A percentile compares a stretch with the other conserved stretches of the same genome.
Evolutionary conservation across 2,113 vertebrate species (phyloP).

Genomic region (Rhegmatorhina hoffmannsi): DNA sequence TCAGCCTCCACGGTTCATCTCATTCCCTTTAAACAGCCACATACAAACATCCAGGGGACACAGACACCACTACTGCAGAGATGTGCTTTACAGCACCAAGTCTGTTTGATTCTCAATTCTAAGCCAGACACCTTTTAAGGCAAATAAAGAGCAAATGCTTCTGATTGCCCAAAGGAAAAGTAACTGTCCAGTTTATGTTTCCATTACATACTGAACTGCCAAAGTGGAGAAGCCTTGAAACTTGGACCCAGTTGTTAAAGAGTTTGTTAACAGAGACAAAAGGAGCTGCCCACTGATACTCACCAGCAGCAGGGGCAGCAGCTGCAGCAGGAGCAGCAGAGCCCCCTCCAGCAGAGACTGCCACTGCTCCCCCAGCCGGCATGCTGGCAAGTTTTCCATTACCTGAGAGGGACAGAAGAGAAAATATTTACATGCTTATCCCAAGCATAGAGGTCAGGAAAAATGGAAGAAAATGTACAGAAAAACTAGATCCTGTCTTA

Average conservation of each 20-base stretch:
- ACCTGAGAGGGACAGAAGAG: slow-evolving; percentile 65
- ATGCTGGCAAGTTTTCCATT: slow-evolving; percentile 91
- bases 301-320: slow-evolving; percentile 75
- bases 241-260: not conserved
- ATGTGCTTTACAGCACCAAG: not conserved
- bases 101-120: not conserved
- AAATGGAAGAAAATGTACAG: not conserved
- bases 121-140: not conserved
- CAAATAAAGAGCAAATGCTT: not conserved
- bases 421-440: not conserved
- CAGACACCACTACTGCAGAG: not conserved
- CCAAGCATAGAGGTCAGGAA: not conserved
- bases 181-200: not conserved
- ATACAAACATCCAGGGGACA: not conserved
- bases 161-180: not conserved
- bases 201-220: not conserved
- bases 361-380: slow-evolving; percentile 86
- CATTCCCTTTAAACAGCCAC: not conserved
- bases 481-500: not conserved
- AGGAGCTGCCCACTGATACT: not conserved
- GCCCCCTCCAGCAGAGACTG: slow-evolving; percentile 78
- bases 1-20: not conserved
- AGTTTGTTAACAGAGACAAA: not conserved
- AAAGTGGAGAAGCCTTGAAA: not conserved
- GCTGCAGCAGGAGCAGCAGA: slow-evolving; percentile 84